Base-by-base conservation (phyloP, 2,888 invertebrate genomes). In the Eumerus sabulonum region DNA sequence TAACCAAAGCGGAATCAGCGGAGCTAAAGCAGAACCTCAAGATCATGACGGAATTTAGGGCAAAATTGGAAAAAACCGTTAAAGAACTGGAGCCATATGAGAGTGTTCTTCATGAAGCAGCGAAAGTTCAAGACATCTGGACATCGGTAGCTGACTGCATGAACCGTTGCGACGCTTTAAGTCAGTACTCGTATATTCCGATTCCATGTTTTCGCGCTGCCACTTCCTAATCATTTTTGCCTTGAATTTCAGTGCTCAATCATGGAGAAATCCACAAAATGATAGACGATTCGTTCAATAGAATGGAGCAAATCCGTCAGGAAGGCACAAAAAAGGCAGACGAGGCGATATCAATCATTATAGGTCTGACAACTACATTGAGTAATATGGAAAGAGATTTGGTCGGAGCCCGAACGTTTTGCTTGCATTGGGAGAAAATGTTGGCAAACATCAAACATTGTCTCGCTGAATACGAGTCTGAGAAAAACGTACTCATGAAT, bases 101-200 rank as follows among this genome's bases (percentile, higher is more conserved):
- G 67, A 79, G 76, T 1, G 86, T 88, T 0, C 82, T 89, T 1
- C 79, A 87, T 9, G 85, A 88, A 36, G 88, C 89, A 1, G 86
- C 89, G 0, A 54, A 83, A 4, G 83, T 84, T 38, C 9, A 36
- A 5, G 38, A 36, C 17, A 16, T 16, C 9, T 53, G 53, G 53
- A 53, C 38, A 17, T 88, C 88, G 0, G 83, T 86, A 0, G 87
- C 88, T 35, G 89, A 89, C 77, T 87, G 88, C 53, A 87, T 87
- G 44, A 87, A 86, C 76, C 85, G 88, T 0, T 88, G 88, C 66
- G 89, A 89, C 85, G 89, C 89, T 0, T 59, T 89, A 36, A 88
- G 89, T 89, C 83, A n/a, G 60, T 27, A 27, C 7, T 7, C 2
- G 7, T 27, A 7, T 27, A 27, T 27, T 2, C 7, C 27, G 7